Base-by-base conservation (phyloP, 1,140 invertebrate species). In the Drosophila littoralis region DNA sequence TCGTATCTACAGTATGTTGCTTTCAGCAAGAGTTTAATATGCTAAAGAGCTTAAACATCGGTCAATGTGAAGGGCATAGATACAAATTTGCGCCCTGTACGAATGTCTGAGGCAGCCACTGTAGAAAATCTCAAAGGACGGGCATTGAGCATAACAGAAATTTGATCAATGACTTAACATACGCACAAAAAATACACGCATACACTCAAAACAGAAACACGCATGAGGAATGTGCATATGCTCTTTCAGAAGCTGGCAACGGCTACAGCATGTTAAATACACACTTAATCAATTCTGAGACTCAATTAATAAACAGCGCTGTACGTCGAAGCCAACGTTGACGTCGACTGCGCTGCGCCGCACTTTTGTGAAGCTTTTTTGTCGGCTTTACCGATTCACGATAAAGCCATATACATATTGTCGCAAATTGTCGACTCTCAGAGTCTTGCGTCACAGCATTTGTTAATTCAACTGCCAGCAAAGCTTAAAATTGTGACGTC, bases 251-350 rank as follows among this genome's bases (percentile, higher is more conserved):
- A 69, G 59, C 67, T 70, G 79, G 74, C 75, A 77, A 67, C 67
- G 48, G 51, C 45, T 46, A 36, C 66, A 69, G 79, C 67, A 86
- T 79, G 60, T 64, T 77, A 70, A 85, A 86, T 85, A 73, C 67
- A 75, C 81, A 86, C 88, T 88, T 82, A 82, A 86, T 82, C 58
- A 82, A 82, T 88, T 88, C 71, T 72, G 68, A 83, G 76, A 51
- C 55, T 78, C 71, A 52, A 79, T 75, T 72, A 61, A 71, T 74
- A 68, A 66, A 75, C 58, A 52, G 40, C 40, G n/a, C n/a, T 45
- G 40, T 15, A 17, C 22, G 46, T 32, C 28, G 35, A 55, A 46
- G 72, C 13, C 50, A 45, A 6, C 36, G 59, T 42, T 13, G 45
- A 10, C 42, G 52, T 2, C 8, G 33, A 17, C 48, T 13, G 65